A percentile compares a stretch with the other conserved stretches of the same genome.
These are phyloP conservation scores for Eriocheir sinensis DNA, from an alignment of 1,140 invertebrate species.

Conservation along the genomic window DNA sequence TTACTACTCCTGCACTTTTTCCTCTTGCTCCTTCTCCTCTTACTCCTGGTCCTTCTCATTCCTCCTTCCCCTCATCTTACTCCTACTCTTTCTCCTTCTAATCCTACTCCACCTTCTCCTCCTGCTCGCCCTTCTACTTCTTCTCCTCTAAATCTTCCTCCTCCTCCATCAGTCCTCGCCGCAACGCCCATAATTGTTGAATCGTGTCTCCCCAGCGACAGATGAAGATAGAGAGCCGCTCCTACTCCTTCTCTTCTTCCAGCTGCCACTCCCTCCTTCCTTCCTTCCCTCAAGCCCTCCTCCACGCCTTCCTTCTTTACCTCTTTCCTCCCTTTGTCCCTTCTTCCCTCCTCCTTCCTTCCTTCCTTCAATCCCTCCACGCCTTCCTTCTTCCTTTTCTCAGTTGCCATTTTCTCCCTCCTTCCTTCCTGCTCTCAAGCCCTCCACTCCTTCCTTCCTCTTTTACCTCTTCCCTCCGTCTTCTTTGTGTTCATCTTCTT, in stretches of 20 bases:
- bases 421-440: too few relatives aligned
- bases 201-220: background rate
- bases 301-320: background rate
- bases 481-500: background rate
- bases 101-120: background rate
- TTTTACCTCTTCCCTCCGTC: background rate
- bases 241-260: background rate
- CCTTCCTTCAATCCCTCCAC: background rate
- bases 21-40: too few relatives aligned
- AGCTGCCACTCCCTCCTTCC: background rate
- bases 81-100: background rate
- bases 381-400: background rate
- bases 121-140: background rate
- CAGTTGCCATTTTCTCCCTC: too few relatives aligned
- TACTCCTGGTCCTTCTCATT: background rate
- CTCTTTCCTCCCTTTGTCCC: background rate
- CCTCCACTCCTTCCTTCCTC: too few relatives aligned
- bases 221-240: conserved; percentile 22
- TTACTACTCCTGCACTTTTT: background rate
- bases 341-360: background rate
- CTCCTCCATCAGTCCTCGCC: background rate
- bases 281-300: background rate
- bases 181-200: conserved; percentile 5
- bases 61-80: background rate
- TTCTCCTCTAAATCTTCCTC: background rate